Conservation (phyloP, 1,140 invertebrate species). For the Coelopa frigida region DNA sequence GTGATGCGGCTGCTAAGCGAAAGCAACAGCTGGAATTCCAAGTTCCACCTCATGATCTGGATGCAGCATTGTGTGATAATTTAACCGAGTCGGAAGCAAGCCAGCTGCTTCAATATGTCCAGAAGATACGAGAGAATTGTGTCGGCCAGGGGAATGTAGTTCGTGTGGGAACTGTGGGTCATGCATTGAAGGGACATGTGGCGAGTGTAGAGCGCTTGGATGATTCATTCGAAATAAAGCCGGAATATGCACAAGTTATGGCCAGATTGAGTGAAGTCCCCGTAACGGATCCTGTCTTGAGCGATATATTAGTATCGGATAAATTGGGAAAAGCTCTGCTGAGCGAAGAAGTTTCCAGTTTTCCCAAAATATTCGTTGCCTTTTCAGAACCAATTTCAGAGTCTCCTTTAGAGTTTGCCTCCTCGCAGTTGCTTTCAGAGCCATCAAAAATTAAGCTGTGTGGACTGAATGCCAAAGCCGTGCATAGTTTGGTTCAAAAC, state of each 20-base stretch:
- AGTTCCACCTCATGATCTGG: constrained; percentile 72
- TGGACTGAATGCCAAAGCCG: constrained; percentile 25
- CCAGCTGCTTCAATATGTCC: constrained; percentile 57
- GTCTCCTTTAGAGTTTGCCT: constrained; percentile 18
- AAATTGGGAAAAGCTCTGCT: constrained; percentile 23
- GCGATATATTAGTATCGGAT: constrained; percentile 21
- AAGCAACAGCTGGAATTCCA: constrained; percentile 72
- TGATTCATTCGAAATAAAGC: background rate
- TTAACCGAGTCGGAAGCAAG: constrained; percentile 55
- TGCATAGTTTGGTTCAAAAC: constrained; percentile 50
- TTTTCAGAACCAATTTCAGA: constrained; percentile 31
- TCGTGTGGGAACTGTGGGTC: constrained; percentile 42
- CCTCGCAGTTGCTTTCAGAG: constrained; percentile 14
- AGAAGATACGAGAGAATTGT: constrained; percentile 55
- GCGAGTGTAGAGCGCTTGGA: background rate
- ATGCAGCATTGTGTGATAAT: constrained; percentile 53
- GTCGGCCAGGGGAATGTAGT: constrained; percentile 57
- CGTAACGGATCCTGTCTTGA: constrained; percentile 23
- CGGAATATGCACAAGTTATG: background rate
- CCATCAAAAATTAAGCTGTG: constrained; percentile 26
- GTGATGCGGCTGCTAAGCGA: constrained; percentile 61
- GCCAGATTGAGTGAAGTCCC: constrained; percentile 19
- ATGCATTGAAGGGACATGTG: constrained; percentile 20
- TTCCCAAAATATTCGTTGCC: constrained; percentile 29
- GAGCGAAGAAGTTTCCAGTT: constrained; percentile 7